These are phyloP conservation scores for Trichoplusia ni DNA, from an alignment of 1,140 invertebrate species.

Conservation along the genomic window DNA sequence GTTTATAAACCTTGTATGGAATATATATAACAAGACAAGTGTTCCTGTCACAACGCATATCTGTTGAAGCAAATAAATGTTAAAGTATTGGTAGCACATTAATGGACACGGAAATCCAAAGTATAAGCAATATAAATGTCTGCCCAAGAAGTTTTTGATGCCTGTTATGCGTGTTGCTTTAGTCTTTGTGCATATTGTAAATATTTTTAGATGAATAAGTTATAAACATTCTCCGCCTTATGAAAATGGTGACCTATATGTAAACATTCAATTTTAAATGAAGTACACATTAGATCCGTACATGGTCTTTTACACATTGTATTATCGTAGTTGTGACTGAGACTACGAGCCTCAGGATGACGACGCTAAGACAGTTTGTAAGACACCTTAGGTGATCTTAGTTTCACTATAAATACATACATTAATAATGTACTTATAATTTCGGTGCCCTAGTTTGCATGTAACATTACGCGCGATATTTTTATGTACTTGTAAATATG, in stretches of 20 bases:
- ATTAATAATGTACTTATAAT: constrained; percentile 72
- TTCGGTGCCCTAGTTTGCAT: constrained; percentile 73
- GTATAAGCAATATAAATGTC: constrained; percentile 62
- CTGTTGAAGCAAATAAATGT: constrained; percentile 62
- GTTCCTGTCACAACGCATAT: constrained; percentile 58
- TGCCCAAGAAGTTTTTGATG: constrained; percentile 49
- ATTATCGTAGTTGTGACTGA: not conserved
- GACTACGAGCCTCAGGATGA: not conserved
- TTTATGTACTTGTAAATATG: constrained; percentile 73
- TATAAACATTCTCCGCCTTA: constrained; percentile 73
- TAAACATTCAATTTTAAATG: constrained; percentile 23
- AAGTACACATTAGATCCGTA: constrained; percentile 7
- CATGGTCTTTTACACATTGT: constrained; percentile 22
- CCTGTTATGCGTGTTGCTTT: constrained; percentile 62
- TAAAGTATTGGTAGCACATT: constrained; percentile 38
- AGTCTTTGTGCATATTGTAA: constrained; percentile 77
- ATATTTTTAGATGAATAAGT: constrained; percentile 66
- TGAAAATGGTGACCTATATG: constrained; percentile 55
- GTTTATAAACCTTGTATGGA: constrained; percentile 37
- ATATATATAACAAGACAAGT: constrained; percentile 39
- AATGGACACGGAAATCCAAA: constrained; percentile 41
- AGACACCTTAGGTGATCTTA: constrained; percentile 28
- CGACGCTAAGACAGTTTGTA: constrained; percentile 5
- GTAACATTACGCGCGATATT: constrained; percentile 66
- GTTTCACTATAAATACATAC: constrained; percentile 29